Evolutionary conservation across 2,888 invertebrate species (phyloP).

Genomic region (Hanleya hanleyi): DNA sequence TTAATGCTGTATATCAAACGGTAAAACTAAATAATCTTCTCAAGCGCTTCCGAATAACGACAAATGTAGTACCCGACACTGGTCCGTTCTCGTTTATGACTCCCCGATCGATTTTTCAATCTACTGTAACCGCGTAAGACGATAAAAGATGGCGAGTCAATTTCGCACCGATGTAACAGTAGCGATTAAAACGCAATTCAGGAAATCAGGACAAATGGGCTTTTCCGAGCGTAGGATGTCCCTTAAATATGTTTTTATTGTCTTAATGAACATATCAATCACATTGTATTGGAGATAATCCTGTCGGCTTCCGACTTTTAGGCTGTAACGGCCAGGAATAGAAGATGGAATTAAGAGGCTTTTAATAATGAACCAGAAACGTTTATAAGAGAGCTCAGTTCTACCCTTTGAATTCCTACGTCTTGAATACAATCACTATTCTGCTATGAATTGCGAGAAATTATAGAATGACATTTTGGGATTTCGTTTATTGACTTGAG

Average conservation of each 20-base stretch:
- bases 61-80: not conserved
- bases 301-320: not conserved
- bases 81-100: not conserved
- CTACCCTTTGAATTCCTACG: not conserved
- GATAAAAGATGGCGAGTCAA: not conserved
- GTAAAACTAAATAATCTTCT: constrained; percentile 5
- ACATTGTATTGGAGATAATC: not conserved
- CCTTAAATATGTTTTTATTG: constrained; percentile 11
- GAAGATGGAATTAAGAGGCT: constrained; percentile 7
- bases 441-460: not conserved
- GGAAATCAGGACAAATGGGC: not conserved
- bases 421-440: constrained; percentile 2
- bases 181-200: not conserved
- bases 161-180: not conserved
- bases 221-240: not conserved
- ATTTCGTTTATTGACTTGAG: not conserved
- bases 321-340: constrained; percentile 2
- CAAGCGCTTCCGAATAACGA: not conserved
- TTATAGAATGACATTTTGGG: constrained; percentile 11
- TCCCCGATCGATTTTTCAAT: constrained; percentile 1
- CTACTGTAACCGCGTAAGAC: not conserved
- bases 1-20: constrained; percentile 10
- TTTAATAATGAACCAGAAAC: constrained; percentile 4
- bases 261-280: constrained; percentile 10
- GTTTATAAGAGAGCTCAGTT: not conserved